Evolutionary conservation across 2,888 invertebrate species (phyloP).

Genomic region (Ernsta delagoae): DNA sequence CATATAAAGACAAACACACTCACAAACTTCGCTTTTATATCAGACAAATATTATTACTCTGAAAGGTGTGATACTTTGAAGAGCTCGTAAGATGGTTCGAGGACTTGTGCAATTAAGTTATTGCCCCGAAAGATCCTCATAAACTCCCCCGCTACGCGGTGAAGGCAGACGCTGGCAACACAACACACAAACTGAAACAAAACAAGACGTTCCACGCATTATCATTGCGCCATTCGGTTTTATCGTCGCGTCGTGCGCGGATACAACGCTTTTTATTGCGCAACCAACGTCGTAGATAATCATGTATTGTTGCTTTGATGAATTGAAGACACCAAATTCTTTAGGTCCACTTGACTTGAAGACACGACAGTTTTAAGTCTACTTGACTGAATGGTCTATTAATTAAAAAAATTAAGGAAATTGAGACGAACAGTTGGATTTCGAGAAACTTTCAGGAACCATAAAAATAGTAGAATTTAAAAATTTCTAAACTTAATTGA

Average conservation of each 20-base stretch:
- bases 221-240: slow-evolving; percentile 75
- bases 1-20: no score
- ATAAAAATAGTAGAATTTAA: no score
- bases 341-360: no score
- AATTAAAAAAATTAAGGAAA: no score
- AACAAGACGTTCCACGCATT: slow-evolving; percentile 66
- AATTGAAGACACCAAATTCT: neutral
- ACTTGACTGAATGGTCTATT: no score
- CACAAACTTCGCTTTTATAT: neutral
- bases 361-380: no score
- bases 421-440: no score
- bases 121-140: neutral
- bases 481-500: no score
- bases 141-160: neutral
- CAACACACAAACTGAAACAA: slow-evolving; percentile 52
- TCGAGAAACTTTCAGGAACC: no score
- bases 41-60: no score
- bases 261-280: neutral
- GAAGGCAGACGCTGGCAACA: slow-evolving; percentile 44
- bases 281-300: neutral
- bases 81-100: neutral
- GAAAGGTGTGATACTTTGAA: neutral
- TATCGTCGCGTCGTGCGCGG: slow-evolving; percentile 45
- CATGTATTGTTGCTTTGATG: slow-evolving; percentile 8
- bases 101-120: neutral